Percentiles rank a stretch among this genome's conserved stretches.
Conservation (phyloP, 2,113 vertebrate genomes). For the Motacilla tschutschensis region DNA sequence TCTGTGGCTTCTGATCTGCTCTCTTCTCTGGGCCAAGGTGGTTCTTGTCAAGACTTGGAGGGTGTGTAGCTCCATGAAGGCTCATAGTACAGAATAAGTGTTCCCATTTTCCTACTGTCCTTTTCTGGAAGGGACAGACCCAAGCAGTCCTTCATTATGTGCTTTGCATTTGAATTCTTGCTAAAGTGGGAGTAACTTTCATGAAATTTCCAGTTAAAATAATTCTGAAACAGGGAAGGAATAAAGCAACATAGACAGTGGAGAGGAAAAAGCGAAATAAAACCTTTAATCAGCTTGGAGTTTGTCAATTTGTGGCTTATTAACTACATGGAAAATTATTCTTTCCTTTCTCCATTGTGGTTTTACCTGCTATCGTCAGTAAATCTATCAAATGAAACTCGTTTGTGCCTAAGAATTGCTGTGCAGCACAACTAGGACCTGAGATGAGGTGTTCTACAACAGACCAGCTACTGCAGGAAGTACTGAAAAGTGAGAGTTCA, state of each 20-base stretch:
- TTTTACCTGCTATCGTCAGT: slow-evolving; percentile 2
- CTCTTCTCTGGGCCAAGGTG: slow-evolving; percentile 62
- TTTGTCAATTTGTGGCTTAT: neutral
- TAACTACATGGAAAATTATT: neutral
- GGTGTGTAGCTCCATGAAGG: slow-evolving; percentile 45
- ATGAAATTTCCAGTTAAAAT: slow-evolving; percentile 79
- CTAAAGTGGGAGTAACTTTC: slow-evolving; percentile 61
- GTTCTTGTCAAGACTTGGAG: slow-evolving; percentile 71
- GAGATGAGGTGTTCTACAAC: neutral
- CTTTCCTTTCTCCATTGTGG: neutral
- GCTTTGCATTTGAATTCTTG: neutral
- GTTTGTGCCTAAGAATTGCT: neutral
- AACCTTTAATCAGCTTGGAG: neutral
- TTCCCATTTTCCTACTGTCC: slow-evolving; percentile 76
- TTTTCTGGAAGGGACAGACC: slow-evolving; percentile 75
- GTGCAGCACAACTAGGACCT: neutral
- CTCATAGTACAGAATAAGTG: slow-evolving; percentile 77
- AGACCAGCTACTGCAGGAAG: neutral
- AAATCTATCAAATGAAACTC: neutral
- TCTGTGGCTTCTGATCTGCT: slow-evolving; percentile 61
- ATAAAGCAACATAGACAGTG: neutral
- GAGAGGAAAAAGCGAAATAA: neutral
- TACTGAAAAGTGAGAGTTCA: neutral
- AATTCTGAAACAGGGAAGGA: slow-evolving; percentile 66
- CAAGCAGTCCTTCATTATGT: neutral